Evolutionary conservation across 2,888 invertebrate genomes (phyloP), one percentile per base, ranked within the genome.

Genomic region (Cristatella mucedo): DNA sequence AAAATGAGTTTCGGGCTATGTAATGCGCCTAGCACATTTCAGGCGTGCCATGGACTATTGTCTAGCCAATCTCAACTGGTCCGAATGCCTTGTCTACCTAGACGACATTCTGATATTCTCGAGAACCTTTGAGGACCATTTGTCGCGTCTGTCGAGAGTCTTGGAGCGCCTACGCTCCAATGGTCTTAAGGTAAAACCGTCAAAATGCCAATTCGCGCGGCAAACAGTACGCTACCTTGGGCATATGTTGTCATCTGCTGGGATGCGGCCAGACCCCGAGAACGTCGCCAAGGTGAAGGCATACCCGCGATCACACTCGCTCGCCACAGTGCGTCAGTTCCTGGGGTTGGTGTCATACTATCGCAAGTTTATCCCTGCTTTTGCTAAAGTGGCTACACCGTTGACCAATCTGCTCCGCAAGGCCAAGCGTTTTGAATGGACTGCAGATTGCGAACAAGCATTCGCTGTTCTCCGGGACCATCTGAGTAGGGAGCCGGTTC

Each of bases 341-440:
- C 11, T 41, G 2, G 43, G 43, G 6, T 2, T 43, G n/a, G 19
- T 21, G 2, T 20, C 30, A n/a, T 43, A 42, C 29, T 43, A 43
- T 24, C 31, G 38, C 3, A 30, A 32, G 7, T 40, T 33, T 19
- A 42, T 41, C 21, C 43, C 43, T 2, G 24, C 32, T 9, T 43
- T 29, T 38, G 21, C 43, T 15, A 32, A 24, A 22, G 21, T 50
- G 15, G 49, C 41, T 4, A 21, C 36, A 9, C 50, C 50, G 1
- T 33, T 50, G 4, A 48, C 41, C 33, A 4, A 22, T n/a, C 46
- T 53, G 13, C 46, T 46, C 2, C 44, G 46, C 24, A 50, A 49
- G 32, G 41, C 40, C 2, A 43, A 41, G 13, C 39, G 20, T n/a
- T 43, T 52, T 15, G 16, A 33, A 2, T 53, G 51, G 49, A 40